phyloP scores from a whole-genome alignment of 2,113 vertebrate genomes.

The Panthera leo region DNA sequence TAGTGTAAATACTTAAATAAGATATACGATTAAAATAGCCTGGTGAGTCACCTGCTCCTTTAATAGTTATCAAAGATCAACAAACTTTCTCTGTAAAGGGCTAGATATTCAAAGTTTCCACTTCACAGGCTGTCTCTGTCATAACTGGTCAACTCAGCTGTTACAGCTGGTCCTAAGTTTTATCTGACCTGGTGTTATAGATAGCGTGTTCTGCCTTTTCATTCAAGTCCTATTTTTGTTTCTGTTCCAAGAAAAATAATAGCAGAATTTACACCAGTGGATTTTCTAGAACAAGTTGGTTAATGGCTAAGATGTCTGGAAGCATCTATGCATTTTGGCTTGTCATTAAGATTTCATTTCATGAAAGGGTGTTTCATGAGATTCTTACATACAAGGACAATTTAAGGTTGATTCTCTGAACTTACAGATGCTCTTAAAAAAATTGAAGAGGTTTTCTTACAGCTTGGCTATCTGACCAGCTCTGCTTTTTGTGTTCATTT shows the following conservation, averaged over 20 bases:
- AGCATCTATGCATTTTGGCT: background rate
- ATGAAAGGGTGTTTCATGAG: background rate
- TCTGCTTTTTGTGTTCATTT: background rate
- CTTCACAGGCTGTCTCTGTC: background rate
- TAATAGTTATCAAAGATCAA: background rate
- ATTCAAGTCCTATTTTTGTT: background rate
- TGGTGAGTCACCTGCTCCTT: background rate
- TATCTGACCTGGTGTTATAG: background rate
- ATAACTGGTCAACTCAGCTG: background rate
- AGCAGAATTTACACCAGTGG: background rate
- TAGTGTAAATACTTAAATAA: background rate
- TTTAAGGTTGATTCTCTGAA: background rate
- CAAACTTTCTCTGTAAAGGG: background rate
- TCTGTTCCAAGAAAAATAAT: background rate
- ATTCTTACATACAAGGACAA: background rate
- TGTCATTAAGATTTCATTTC: background rate
- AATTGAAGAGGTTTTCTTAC: background rate
- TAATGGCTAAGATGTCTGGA: background rate
- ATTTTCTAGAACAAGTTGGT: background rate
- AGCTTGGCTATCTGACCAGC: background rate
- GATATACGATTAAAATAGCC: background rate
- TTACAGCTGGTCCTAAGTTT: background rate
- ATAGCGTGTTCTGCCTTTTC: background rate
- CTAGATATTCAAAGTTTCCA: background rate
- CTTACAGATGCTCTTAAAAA: background rate